Evolutionary conservation across 1,140 invertebrate genomes (phyloP).

Genomic region (Ooceraea biroi): DNA sequence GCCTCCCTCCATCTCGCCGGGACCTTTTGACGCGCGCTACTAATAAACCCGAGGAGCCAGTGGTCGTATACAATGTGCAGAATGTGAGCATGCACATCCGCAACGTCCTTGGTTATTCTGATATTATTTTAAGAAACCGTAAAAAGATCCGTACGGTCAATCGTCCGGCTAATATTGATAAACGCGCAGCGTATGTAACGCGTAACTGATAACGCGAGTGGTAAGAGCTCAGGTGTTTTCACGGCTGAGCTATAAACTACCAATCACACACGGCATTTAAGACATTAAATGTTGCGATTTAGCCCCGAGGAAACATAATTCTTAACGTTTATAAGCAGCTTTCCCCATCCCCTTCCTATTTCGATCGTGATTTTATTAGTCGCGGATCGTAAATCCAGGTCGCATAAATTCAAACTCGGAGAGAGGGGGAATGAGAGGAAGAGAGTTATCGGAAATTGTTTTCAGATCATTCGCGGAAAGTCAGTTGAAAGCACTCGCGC

Average conservation of each 20-base stretch:
- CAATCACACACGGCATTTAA: not conserved
- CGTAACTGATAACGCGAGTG: too few species aligned
- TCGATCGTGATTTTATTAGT: not conserved
- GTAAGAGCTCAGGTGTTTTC: not conserved
- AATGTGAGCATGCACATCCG: not conserved
- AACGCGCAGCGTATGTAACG: too few species aligned
- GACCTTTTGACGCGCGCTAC: not conserved
- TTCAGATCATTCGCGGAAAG: not conserved
- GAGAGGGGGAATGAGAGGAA: not conserved
- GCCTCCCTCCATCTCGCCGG: too few species aligned
- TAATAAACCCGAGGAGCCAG: slow-evolving; percentile 6
- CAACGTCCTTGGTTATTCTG: too few species aligned
- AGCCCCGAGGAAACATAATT: not conserved
- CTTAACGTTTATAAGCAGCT: not conserved
- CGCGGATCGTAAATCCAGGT: too few species aligned
- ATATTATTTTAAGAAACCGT: not conserved
- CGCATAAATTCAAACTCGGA: too few species aligned
- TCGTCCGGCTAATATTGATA: too few species aligned
- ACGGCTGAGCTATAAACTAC: not conserved
- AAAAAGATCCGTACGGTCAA: too few species aligned
- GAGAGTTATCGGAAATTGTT: not conserved
- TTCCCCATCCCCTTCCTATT: not conserved
- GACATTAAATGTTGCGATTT: not conserved
- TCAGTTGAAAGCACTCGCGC: not conserved
- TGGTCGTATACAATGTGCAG: not conserved